These are phyloP conservation scores for Agapornis roseicollis DNA, from an alignment of 2,113 vertebrate genomes.

Conservation along the genomic window DNA sequence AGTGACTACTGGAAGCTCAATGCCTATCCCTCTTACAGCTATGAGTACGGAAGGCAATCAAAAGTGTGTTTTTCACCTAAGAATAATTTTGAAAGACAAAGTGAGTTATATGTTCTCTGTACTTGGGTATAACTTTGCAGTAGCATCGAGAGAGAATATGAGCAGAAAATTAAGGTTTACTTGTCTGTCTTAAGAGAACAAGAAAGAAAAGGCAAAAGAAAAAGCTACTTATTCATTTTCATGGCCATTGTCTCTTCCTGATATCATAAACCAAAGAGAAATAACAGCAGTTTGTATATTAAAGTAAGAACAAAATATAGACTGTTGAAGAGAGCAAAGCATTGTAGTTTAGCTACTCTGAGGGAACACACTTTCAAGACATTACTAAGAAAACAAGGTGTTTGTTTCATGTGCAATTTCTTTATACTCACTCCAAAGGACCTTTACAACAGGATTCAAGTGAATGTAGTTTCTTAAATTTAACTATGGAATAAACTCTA, in stretches of 20 bases:
- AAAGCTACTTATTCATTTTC: not conserved
- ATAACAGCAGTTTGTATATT: not conserved
- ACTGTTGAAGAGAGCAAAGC: not conserved
- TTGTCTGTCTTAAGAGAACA: not conserved
- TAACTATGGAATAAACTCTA: not conserved
- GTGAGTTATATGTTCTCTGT: constrained; percentile 38
- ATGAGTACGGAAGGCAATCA: constrained; percentile 1
- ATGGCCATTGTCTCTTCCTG: not conserved
- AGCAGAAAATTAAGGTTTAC: not conserved
- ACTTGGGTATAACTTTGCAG: constrained; percentile 1
- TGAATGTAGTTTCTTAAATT: not conserved
- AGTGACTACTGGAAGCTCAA: not conserved
- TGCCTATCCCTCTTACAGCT: not conserved
- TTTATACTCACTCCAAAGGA: not conserved
- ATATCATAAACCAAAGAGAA: not conserved
- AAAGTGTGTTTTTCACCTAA: not conserved
- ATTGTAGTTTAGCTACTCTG: not conserved
- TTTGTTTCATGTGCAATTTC: not conserved
- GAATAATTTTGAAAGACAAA: constrained; percentile 17
- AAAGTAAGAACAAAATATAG: not conserved
- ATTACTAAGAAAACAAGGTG: not conserved
- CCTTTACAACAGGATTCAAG: not conserved
- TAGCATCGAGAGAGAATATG: not conserved
- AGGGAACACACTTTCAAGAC: not conserved
- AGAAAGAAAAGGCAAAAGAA: not conserved